A percentile compares a stretch with the other conserved stretches of the same genome.
phyloP scores from a whole-genome alignment of 2,888 invertebrate species.

The Tenthredo mesomela region DNA sequence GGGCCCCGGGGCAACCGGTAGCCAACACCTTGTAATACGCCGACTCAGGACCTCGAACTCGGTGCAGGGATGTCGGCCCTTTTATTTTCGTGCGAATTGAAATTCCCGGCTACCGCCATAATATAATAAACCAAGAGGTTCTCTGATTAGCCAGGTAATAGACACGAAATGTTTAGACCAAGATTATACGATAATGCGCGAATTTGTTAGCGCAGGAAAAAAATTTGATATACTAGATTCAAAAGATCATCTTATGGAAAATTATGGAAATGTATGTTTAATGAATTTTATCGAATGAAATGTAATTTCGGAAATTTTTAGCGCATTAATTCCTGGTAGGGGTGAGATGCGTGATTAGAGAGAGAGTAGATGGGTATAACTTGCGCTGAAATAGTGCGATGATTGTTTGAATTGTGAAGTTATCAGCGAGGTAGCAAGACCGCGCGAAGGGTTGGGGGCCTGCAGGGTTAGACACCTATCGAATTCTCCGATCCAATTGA shows the following conservation, averaged over 20 bases:
- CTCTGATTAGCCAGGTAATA: slow-evolving; percentile 21
- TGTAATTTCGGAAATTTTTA: background rate
- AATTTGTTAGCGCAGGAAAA: background rate
- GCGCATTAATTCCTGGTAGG: background rate
- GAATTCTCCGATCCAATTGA: slow-evolving; percentile 48
- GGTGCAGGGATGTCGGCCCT: background rate
- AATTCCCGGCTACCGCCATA: background rate
- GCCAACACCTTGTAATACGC: slow-evolving; percentile 49
- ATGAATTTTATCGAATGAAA: too few species aligned
- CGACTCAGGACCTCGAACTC: slow-evolving; percentile 35
- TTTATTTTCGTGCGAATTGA: slow-evolving; percentile 15
- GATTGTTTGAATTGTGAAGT: slow-evolving; percentile 33
- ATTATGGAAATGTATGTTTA: too few species aligned
- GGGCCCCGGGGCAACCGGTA: slow-evolving; percentile 47
- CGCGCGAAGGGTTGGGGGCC: background rate
- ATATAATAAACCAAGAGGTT: background rate
- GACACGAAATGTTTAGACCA: background rate
- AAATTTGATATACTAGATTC: background rate
- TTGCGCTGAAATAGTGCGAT: background rate
- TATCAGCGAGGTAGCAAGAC: slow-evolving; percentile 28
- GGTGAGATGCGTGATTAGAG: background rate
- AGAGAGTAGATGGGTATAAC: background rate
- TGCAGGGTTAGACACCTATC: slow-evolving; percentile 33
- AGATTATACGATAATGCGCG: background rate
- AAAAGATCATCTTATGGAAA: too few species aligned